Percentiles rank a stretch among this genome's conserved stretches.
Conservation (phyloP, 2,113 vertebrate species). For the Pteronura brasiliensis region DNA sequence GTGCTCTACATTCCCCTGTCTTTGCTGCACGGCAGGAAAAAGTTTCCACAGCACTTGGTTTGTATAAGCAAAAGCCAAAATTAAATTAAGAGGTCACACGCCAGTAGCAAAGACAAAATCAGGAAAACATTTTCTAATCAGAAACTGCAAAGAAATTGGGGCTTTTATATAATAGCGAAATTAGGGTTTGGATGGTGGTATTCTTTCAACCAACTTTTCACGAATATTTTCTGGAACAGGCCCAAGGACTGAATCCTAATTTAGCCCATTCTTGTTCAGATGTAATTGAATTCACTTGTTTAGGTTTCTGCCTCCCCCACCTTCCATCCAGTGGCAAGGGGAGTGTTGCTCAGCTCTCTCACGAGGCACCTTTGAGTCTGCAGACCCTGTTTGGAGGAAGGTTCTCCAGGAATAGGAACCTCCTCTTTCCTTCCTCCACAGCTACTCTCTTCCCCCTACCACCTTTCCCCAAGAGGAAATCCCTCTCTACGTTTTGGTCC, state of each 20-base stretch:
- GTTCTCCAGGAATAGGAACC: slow-evolving; percentile 57
- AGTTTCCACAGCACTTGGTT: slow-evolving; percentile 51
- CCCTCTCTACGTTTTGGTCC: background rate
- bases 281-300: slow-evolving; percentile 80
- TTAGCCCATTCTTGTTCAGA: slow-evolving; percentile 78
- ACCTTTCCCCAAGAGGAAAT: background rate
- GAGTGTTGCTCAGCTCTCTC: slow-evolving; percentile 72
- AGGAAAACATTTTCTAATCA: slow-evolving; percentile 75
- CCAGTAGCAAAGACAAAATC: slow-evolving; percentile 68
- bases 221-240: slow-evolving; percentile 82
- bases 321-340: slow-evolving; percentile 61
- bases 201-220: slow-evolving; percentile 82
- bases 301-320: slow-evolving; percentile 78
- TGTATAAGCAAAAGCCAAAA: slow-evolving; percentile 71
- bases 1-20: background rate
- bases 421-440: slow-evolving; percentile 56
- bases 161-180: slow-evolving; percentile 79
- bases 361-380: slow-evolving; percentile 32
- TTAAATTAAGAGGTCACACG: slow-evolving; percentile 75
- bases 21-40: slow-evolving; percentile 49
- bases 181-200: slow-evolving; percentile 79
- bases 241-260: slow-evolving; percentile 77
- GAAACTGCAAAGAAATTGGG: slow-evolving; percentile 62
- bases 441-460: background rate
- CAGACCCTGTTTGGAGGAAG: background rate